A percentile compares a stretch with the other conserved stretches of the same genome.
Evolutionary conservation across 2,888 invertebrate species (phyloP).

Genomic region (Bombylius discolor): DNA sequence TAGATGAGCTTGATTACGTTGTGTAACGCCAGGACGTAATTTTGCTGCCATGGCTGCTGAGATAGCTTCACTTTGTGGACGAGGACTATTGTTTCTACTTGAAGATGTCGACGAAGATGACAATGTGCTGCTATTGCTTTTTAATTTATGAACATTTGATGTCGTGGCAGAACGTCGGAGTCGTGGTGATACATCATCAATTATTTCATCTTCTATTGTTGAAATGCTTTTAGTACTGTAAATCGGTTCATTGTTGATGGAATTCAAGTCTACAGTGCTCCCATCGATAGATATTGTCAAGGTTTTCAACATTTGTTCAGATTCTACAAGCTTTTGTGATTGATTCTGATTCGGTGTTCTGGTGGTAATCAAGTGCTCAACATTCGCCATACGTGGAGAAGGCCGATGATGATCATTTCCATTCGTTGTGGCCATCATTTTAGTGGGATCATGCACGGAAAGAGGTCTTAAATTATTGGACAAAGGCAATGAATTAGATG

Average conservation of each 20-base stretch:
- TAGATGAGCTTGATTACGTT: conserved; percentile 37
- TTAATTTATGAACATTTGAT: conserved; percentile 21
- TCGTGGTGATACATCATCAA: conserved; percentile 11
- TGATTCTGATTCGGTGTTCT: conserved; percentile 1
- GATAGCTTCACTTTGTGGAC: conserved; percentile 43
- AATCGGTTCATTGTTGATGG: conserved; percentile 37
- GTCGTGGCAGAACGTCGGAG: conserved; percentile 16
- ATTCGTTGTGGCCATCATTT: conserved; percentile 4
- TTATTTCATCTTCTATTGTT: conserved; percentile 11
- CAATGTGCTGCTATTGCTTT: conserved; percentile 24
- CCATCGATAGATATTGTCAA: conserved; percentile 13
- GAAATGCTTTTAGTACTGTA: conserved; percentile 15
- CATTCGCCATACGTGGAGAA: conserved; percentile 36
- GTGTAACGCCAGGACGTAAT: conserved; percentile 39
- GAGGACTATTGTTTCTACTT: conserved; percentile 48
- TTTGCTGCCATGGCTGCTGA: conserved; percentile 22
- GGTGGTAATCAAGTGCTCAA: conserved; percentile 33
- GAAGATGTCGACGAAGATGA: conserved; percentile 38
- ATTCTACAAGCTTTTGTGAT: conserved; percentile 13
- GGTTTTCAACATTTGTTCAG: conserved; percentile 12
- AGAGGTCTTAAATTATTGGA: conserved; percentile 16
- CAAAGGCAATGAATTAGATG: conserved; percentile 31
- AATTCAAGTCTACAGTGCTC: conserved; percentile 36
- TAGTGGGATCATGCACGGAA: conserved; percentile 17
- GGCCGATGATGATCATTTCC: conserved; percentile 33